These are phyloP conservation scores for Anastrepha obliqua DNA, from an alignment of 1,140 invertebrate genomes.

Conservation along the genomic window DNA sequence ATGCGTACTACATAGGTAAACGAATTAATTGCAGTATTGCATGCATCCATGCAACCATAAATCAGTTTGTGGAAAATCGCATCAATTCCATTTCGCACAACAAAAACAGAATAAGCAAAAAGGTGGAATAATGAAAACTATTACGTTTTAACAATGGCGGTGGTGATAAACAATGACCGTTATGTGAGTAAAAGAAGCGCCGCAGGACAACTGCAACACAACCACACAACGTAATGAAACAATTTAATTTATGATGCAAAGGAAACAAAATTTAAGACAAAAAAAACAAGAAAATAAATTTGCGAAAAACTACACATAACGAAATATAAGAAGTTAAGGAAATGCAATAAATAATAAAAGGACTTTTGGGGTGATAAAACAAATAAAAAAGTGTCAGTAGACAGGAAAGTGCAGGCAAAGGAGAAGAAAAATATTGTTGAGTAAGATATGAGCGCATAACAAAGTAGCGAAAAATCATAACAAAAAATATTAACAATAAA, in stretches of 20 bases:
- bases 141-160: background rate
- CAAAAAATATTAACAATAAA: background rate
- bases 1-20: conserved; percentile 9
- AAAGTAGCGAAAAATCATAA: conserved; percentile 29
- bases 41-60: conserved; percentile 44
- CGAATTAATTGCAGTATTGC: conserved; percentile 45
- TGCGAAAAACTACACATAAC: background rate
- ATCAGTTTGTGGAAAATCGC: conserved; percentile 43
- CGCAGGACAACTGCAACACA: conserved; percentile 6
- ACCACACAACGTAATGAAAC: background rate
- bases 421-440: background rate
- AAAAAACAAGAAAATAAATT: background rate
- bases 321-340: background rate
- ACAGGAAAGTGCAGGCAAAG: background rate
- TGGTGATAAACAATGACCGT: conserved; percentile 19
- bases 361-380: background rate
- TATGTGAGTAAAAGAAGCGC: conserved; percentile 16
- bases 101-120: background rate
- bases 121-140: background rate
- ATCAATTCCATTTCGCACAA: conserved; percentile 3
- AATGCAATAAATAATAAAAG: conserved; percentile 33
- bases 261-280: conserved; percentile 2
- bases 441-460: conserved; percentile 22
- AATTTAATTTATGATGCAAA: conserved; percentile 46
- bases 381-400: background rate